Percentiles rank a stretch among this genome's conserved stretches.
Evolutionary conservation across 92 coral and sea anemone species (phyloP).

Genomic region (Paragorgia papillata): DNA sequence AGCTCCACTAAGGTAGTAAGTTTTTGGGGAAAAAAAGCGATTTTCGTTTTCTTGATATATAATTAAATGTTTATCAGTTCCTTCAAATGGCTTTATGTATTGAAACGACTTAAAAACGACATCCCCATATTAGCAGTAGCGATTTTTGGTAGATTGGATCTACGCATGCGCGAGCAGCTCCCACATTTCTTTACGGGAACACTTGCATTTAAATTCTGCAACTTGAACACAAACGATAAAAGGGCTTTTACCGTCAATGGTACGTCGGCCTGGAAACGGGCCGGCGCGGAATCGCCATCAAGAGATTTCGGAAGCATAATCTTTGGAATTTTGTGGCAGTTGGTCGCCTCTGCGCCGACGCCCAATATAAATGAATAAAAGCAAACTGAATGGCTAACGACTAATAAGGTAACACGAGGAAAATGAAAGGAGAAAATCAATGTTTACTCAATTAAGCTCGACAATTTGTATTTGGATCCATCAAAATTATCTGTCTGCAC

Average conservation of each 20-base stretch:
- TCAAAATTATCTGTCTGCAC: too few relatives aligned
- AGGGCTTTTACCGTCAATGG: slow-evolving; percentile 96
- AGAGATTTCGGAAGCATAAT: slow-evolving; percentile 99
- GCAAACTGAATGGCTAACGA: not conserved
- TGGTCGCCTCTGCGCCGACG: slow-evolving; percentile 56
- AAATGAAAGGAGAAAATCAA: too few relatives aligned
- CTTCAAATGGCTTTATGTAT: too few relatives aligned
- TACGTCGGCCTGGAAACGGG: slow-evolving; percentile 72
- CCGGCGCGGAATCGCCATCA: slow-evolving; percentile 99
- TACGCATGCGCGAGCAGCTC: slow-evolving; percentile 20
- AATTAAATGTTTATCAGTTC: too few relatives aligned
- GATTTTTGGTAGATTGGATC: not conserved
- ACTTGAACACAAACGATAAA: slow-evolving; percentile 28
- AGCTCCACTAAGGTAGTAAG: too few relatives aligned
- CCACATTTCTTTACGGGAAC: not conserved
- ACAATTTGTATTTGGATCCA: too few relatives aligned
- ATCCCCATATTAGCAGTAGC: not conserved
- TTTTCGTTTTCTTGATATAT: too few relatives aligned
- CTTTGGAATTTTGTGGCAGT: slow-evolving; percentile 84
- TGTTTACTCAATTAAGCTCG: too few relatives aligned
- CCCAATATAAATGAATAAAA: not conserved
- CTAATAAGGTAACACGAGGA: not conserved
- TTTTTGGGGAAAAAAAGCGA: too few relatives aligned
- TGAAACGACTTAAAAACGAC: not conserved
- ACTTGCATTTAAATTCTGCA: not conserved